Evolutionary conservation across 92 coral and sea anemone genomes (phyloP), one percentile per base, ranked within the genome.

Genomic region (Hydrozoanthus gracilis): DNA sequence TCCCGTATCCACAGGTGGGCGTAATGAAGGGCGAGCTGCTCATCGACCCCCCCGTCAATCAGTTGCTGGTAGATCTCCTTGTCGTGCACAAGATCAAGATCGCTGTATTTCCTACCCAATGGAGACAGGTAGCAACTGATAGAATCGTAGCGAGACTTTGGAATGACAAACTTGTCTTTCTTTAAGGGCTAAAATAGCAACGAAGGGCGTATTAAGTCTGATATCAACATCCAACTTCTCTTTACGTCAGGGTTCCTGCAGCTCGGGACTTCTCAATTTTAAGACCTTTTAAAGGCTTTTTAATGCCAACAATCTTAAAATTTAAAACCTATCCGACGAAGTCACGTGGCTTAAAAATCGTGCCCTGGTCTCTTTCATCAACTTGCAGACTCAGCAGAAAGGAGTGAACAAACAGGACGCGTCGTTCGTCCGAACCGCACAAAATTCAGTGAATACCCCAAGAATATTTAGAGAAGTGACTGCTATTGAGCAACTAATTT

Each of bases 1-100:
- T 96, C 99, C 58, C 99, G 91, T 56, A 96, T 95, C 90, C 94
- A 96, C 76, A 96, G 89, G 71, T 96, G 99, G 4, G 99, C 98
- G 12, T 93, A 95, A 70, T 96, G 99, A 47, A 93, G 95, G 12
- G 98, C 98, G 46, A 96, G 90, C 55, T 83, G 92, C 16, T 96
- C 94, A 83, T 96, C 99, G 70, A 96, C 92, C 15, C 99, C 99
- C 93, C 70, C 95, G 51, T 93, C 95, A 8, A 79, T 20, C 5
- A 96, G 92, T 88, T 89, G 94, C 69, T 94, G 87, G 84, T 83
- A 93, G 76, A 95, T 95, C 18, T 93, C 96, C 48, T 93, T 82
- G 76, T 96, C 99, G 47, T 95, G 67, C 49, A 93, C 98, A 61
- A 93, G 78, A 15, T 93, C 88, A 51, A 95, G 92, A 77, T 96